phyloP scores from a whole-genome alignment of 2,797 vertebrate species.

The Esox masquinongy region DNA sequence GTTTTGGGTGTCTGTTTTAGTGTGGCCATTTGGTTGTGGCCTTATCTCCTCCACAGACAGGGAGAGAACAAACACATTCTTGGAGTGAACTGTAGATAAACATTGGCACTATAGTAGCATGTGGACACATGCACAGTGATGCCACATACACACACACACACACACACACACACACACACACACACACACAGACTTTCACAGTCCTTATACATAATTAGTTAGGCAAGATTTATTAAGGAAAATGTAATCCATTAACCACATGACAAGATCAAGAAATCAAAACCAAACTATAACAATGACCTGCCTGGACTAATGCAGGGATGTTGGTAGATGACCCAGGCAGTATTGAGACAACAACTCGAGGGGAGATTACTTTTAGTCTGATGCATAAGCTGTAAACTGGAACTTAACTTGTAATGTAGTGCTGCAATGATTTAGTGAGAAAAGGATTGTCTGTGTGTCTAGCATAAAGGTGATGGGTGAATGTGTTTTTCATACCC shows the following conservation, averaged over 20 bases:
- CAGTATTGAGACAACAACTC: background rate
- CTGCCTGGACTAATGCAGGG: background rate
- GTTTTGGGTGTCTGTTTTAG: background rate
- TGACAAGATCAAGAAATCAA: conserved; percentile 2
- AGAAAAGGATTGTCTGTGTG: background rate
- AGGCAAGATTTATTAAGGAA: background rate
- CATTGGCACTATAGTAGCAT: background rate
- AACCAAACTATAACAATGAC: background rate
- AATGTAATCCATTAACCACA: conserved; percentile 4
- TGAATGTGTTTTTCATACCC: background rate
- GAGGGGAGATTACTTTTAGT: background rate
- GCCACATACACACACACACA: too few relatives aligned
- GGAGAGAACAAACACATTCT: background rate
- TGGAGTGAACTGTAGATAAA: conserved; percentile 7
- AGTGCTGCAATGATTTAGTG: background rate
- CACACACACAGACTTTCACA: too few relatives aligned
- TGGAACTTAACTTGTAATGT: background rate
- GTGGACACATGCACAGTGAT: background rate
- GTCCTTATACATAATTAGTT: too few relatives aligned
- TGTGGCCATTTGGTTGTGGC: conserved; percentile 1
- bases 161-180: too few relatives aligned
- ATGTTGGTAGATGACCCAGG: background rate
- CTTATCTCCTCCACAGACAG: too few relatives aligned
- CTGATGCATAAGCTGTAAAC: background rate
- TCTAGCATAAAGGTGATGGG: background rate